A percentile compares a stretch with the other conserved stretches of the same genome.
These are phyloP conservation scores for Coelopa pilipes DNA, from an alignment of 2,888 invertebrate genomes.

Conservation along the genomic window DNA sequence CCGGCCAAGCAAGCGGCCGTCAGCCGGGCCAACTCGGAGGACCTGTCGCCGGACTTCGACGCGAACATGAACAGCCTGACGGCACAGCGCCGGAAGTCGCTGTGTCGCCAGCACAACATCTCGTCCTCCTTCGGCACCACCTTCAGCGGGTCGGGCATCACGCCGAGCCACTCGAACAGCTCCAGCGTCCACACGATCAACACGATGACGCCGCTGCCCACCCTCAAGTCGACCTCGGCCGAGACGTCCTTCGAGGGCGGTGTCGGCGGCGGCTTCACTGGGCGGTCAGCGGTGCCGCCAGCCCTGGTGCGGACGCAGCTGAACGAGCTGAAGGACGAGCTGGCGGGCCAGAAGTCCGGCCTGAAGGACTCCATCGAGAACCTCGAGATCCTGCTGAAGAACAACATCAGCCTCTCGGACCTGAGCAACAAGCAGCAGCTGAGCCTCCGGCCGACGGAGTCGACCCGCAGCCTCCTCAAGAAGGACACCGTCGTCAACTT, in stretches of 20 bases:
- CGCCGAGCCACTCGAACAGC: constrained; percentile 63
- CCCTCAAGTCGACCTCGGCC: constrained; percentile 46
- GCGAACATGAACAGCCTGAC: constrained; percentile 62
- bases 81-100: constrained; percentile 64
- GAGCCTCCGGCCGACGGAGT: constrained; percentile 57
- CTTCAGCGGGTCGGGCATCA: constrained; percentile 60
- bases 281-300: constrained; percentile 8
- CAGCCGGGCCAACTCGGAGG: constrained; percentile 57
- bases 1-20: constrained; percentile 35
- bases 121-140: constrained; percentile 65
- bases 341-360: constrained; percentile 52
- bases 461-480: constrained; percentile 54
- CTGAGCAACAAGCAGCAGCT: constrained; percentile 65
- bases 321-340: constrained; percentile 60
- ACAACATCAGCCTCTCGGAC: constrained; percentile 66
- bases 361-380: constrained; percentile 66
- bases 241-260: constrained; percentile 46
- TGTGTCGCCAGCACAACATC: constrained; percentile 66
- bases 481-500: constrained; percentile 58
- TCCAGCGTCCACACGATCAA: constrained; percentile 60
- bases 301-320: constrained; percentile 54
- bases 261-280: neutral
- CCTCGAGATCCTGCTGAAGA: constrained; percentile 65
- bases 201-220: constrained; percentile 52
- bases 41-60: constrained; percentile 60